These are phyloP conservation scores for Chloropsis cyanopogon DNA, from an alignment of 2,113 vertebrate species.

Conservation along the genomic window DNA sequence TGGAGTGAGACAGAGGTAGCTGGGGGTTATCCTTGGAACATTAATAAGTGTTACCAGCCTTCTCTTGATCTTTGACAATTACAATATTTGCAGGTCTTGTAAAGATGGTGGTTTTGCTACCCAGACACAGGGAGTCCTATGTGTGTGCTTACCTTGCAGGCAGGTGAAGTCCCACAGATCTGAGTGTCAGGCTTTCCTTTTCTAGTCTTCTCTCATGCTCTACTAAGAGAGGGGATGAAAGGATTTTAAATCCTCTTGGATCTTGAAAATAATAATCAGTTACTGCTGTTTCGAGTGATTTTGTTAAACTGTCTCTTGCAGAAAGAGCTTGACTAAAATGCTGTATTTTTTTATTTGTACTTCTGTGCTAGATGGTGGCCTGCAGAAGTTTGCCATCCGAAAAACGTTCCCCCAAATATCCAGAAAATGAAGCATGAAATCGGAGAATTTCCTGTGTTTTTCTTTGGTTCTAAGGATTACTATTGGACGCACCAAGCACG, in stretches of 20 bases:
- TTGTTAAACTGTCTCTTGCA: neutral
- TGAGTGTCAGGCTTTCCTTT: neutral
- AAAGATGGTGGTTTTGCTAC: neutral
- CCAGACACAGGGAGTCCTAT: neutral
- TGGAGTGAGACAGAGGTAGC: neutral
- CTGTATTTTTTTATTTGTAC: conserved; percentile 62
- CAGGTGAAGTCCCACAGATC: neutral
- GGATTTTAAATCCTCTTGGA: neutral
- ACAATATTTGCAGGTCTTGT: neutral
- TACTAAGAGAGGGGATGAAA: neutral
- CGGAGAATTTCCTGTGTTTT: conserved; percentile 98
- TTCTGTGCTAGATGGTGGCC: conserved; percentile 93
- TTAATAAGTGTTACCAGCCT: neutral
- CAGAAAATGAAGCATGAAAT: conserved; percentile 97
- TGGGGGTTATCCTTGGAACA: neutral
- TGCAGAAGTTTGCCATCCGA: conserved; percentile 95
- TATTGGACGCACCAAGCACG: conserved; percentile 98
- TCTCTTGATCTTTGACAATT: neutral
- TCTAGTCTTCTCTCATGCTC: neutral
- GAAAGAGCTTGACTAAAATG: conserved; percentile 43
- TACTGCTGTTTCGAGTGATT: neutral
- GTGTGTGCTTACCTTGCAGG: neutral
- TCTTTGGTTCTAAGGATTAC: conserved; percentile 99
- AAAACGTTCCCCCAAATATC: conserved; percentile 95
- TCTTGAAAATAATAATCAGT: neutral